Base-by-base conservation (phyloP, 2,113 vertebrate genomes). In the Balaenoptera acutorostrata region DNA sequence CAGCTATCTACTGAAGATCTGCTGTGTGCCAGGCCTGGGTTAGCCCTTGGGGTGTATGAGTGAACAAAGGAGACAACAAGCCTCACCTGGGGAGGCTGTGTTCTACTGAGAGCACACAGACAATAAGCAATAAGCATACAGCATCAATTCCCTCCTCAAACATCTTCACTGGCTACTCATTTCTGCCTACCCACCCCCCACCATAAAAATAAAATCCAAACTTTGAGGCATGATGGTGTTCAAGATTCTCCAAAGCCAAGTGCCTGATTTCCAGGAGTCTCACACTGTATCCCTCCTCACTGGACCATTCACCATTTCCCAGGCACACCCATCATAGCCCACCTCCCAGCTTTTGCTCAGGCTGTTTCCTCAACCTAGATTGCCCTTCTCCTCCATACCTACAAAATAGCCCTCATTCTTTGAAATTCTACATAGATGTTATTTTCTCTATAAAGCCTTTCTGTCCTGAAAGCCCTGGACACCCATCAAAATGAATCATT, bases 401-500 rank as follows among this genome's bases (percentile, higher is more conserved):
- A 68, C 81, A 29, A 93, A 97, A 77, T 2, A 75, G 3, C 91
- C 85, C 75, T 55, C 52, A 13, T 61, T 41, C 31, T 92, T 77
- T 44, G 39, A 90, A 94, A 81, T 41, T 84, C 93, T 36, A 52
- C 18, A 3, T 17, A 75, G 78, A 90, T 46, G 44, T 61, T 90
- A 49, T 52, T 81, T 90, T n/a, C 64, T 72, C 61, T 57, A 61
- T 74, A 92, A 92, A 93, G n/a, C n/a, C 49, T 84, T 95, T 86
- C 91, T 95, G 39, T 93, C 61, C 71, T 46, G 46, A 86, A 95
- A 95, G n/a, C 55, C 55, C 61, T n/a, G 71, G 82, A 52, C 29
- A 25, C 8, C 9, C n/a, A 83, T 78, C 66, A 95, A 91, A 95
- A 82, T 83, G 71, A 97, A 91, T 94, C 49, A 92, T 44, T 90